Percentiles rank a stretch among this genome's conserved stretches.
Conservation (phyloP, 2,113 vertebrate species). For the Andinoacara biseriatus region DNA sequence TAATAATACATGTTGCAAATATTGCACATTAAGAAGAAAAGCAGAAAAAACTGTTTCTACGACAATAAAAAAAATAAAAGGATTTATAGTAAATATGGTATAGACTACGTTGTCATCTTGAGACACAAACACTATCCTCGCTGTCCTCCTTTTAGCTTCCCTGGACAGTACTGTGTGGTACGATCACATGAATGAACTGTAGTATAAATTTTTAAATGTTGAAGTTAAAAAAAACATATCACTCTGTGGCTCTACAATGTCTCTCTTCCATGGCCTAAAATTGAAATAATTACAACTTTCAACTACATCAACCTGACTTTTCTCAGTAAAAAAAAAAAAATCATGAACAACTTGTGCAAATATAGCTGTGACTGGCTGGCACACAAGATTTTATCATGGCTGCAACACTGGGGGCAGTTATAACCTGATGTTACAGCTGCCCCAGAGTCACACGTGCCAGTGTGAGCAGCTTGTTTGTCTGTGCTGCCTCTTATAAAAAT, state of each 20-base stretch:
- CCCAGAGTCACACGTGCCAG: not conserved
- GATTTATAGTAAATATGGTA: no score
- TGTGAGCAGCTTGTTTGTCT: no score
- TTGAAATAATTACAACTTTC: not conserved
- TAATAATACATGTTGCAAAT: not conserved
- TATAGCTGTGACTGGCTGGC: not conserved
- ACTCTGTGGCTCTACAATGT: no score
- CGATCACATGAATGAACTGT: no score
- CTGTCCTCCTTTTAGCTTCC: no score
- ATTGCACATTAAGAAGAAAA: not conserved
- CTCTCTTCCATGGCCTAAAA: not conserved
- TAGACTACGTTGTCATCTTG: not conserved
- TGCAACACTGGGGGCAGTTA: no score
- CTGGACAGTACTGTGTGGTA: no score
- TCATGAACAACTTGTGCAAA: not conserved
- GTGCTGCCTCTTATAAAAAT: no score
- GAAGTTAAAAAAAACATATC: no score
- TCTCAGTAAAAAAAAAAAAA: not conserved
- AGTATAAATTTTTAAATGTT: no score
- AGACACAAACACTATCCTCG: no score
- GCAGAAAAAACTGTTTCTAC: not conserved
- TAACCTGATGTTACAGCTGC: not conserved
- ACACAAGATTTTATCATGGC: not conserved
- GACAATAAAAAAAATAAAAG: not conserved
- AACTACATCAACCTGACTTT: not conserved